Evolutionary conservation across 2,113 vertebrate genomes (phyloP), one percentile per base, ranked within the genome.

Genomic region (Ia io): DNA sequence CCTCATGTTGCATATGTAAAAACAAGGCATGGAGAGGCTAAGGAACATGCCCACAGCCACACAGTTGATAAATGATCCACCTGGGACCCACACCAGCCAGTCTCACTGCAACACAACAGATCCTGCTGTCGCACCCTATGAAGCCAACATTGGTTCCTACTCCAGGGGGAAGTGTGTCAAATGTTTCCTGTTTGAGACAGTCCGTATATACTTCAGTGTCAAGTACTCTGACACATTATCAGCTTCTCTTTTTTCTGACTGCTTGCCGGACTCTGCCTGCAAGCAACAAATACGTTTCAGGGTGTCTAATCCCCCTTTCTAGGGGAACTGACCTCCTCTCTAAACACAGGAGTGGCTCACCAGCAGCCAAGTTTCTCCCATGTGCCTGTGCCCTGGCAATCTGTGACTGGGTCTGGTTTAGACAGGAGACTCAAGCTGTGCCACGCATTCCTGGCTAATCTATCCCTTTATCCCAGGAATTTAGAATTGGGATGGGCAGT

Each of bases 241-340:
- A 87, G 42, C 35, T 49, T 87, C 74, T 65, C n/a, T 42, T 80
- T 91, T 93, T 49, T 35, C 14, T 56, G 17, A 88, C 17, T 37
- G 49, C 65, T 42, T 87, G 6, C 80, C 18, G 76, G 28, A n/a
- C 11, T 78, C 70, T 17, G 25, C 16, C 53, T 73, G 20, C 3
- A 5, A 42, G 16, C 6, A 12, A 92, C 25, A 78, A 78, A 69
- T 17, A 40, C 8, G 2, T 73, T 47, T 35, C 51, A 59, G 28
- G 11, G 13, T 65, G 6, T 44, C 40, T 71, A 71, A 37, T 32
- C n/a, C 37, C 32, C 40, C 12, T 70, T 77, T 77, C 40, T 44
- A 22, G 37, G n/a, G 35, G 30, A 69, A 49, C 59, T 69, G 16
- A 42, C 51, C 23, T 40, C 16, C 11, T 70, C 63, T 76, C 7